Conservation (phyloP, 2,797 vertebrate species). For the Bradypodion ventrale region DNA sequence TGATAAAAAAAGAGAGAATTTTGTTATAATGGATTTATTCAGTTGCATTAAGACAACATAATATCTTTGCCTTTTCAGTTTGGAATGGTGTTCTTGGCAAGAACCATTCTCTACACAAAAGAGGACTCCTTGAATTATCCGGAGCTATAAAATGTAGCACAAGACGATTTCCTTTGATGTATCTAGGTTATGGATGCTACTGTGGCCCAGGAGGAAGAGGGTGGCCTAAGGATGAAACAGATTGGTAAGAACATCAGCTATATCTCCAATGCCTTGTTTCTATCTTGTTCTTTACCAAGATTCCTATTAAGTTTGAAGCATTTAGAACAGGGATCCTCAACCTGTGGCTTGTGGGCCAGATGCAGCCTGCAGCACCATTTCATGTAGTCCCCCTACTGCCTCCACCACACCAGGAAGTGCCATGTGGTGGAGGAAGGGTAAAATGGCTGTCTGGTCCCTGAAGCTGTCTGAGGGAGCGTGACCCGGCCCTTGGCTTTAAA, state of each 20-base stretch:
- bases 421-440: too few species aligned
- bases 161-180: slow-evolving; percentile 77
- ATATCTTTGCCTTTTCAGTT: slow-evolving; percentile 56
- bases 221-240: slow-evolving; percentile 83
- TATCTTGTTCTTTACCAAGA: neutral
- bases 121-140: slow-evolving; percentile 85
- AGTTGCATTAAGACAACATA: neutral
- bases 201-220: slow-evolving; percentile 88
- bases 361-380: too few species aligned
- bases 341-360: too few species aligned
- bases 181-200: slow-evolving; percentile 89
- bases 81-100: slow-evolving; percentile 55
- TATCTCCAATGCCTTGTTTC: neutral
- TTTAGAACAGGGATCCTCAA: too few species aligned
- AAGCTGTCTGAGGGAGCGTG: too few species aligned
- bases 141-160: slow-evolving; percentile 86
- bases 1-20: neutral
- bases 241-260: slow-evolving; percentile 79
- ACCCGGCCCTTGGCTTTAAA: too few species aligned
- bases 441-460: too few species aligned
- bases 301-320: accelerated
- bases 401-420: too few species aligned
- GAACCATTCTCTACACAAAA: slow-evolving; percentile 65
- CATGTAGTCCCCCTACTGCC: too few species aligned
- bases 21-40: neutral